A percentile compares a stretch with the other conserved stretches of the same genome.
These are phyloP conservation scores for Phrynosoma blainvillii DNA, from an alignment of 2,113 vertebrate genomes.

Conservation along the genomic window DNA sequence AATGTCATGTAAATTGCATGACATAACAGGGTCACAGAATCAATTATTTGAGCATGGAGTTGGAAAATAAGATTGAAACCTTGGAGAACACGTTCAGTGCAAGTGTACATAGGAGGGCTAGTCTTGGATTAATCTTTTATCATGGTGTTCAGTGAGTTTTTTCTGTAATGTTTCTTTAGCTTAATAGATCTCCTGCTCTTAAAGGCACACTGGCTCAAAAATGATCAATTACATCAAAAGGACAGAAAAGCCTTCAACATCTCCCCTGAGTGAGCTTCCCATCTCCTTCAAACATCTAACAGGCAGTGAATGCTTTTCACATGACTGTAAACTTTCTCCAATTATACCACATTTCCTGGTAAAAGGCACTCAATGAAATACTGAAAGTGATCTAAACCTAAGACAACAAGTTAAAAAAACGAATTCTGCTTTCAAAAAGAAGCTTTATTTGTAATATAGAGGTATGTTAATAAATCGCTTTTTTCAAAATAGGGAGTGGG, in stretches of 20 bases:
- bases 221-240: neutral
- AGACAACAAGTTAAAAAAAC: neutral
- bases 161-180: neutral
- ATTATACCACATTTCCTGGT: neutral
- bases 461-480: too few species aligned
- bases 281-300: neutral
- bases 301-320: neutral
- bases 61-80: neutral
- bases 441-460: neutral
- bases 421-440: neutral
- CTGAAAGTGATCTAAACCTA: conserved; percentile 13
- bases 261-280: neutral
- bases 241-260: conserved; percentile 4
- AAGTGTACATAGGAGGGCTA: neutral
- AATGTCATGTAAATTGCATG: neutral
- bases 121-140: neutral
- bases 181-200: neutral
- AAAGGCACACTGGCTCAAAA: neutral
- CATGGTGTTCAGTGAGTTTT: neutral
- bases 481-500: too few species aligned
- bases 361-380: neutral
- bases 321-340: neutral
- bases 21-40: neutral
- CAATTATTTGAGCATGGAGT: neutral
- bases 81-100: neutral